Base-by-base conservation (phyloP, 37 sponge, comb jelly and placozoan genomes). In the Agelas oroides region DNA sequence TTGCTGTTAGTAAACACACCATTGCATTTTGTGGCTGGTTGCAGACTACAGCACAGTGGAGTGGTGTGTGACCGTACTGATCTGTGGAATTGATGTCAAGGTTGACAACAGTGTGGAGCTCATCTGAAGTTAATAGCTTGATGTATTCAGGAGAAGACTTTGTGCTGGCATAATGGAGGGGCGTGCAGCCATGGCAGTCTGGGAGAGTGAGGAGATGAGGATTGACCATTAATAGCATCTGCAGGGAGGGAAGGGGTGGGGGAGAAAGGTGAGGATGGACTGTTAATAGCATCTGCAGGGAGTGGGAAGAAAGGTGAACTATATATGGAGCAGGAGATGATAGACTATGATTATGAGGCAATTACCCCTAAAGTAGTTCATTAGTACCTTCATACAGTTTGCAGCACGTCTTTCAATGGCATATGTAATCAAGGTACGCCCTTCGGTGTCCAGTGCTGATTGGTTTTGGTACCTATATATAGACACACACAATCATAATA, bases 151-250 rank as follows among this genome's bases (percentile, higher is more conserved):
- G 83, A 31, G 53, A 73, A 18, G 25, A 24, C 20, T 71, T 61
- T 21, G 64, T 62, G 57, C 86, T 75, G 56, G 86, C 85, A 25
- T 78, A 70, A 36, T 90, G 90, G 27, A 90, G 76, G 13, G 90
- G 86, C 6, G 66, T 61, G 31, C 36, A 12, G 6, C 61, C 60
- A n/a, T 73, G 61, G 79, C 28, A 46, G 70, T 90, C 90, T 23
- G 60, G 28, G 23, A 64, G 37, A 32, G 67, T 65, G 31, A 74
- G 53, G 0, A 90, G 76, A 33, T 31, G 21, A 21, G 78, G 77
- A 28, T 65, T 31, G 53, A 11, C 40, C 19, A 18, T 17, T 14
- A 82, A 19, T 0, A 87, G 69, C 18, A 83, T 73, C 89, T 89
- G 70, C 14, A 59, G n/a, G n/a, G n/a, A n/a, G n/a, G n/a, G n/a